phyloP scores from a whole-genome alignment of 2,113 vertebrate species.

The human region GRCh38 chr17:78681501-78682000 shows the following conservation, averaged over 20 bases:
- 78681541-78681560: neutral
- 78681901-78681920: too few species aligned
- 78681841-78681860: neutral
- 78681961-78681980: too few species aligned
- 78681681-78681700: neutral
- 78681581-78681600: too few species aligned
- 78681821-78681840: too few species aligned
- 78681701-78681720: neutral
- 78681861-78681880: neutral
- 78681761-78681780: too few species aligned
- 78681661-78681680: neutral
- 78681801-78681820: too few species aligned
- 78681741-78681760: neutral
- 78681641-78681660: fast-evolving
- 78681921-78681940: neutral
- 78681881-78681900: neutral
- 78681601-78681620: fast-evolving
- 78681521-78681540: neutral
- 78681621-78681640: neutral
- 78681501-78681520: neutral
- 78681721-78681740: too few species aligned
- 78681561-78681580: neutral
- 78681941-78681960: neutral
- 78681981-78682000: fast-evolving
- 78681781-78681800: too few species aligned